Evolutionary conservation across 2,797 vertebrate species (phyloP), one percentile per base, ranked within the genome.

Genomic region (Hemibagrus guttatus): DNA sequence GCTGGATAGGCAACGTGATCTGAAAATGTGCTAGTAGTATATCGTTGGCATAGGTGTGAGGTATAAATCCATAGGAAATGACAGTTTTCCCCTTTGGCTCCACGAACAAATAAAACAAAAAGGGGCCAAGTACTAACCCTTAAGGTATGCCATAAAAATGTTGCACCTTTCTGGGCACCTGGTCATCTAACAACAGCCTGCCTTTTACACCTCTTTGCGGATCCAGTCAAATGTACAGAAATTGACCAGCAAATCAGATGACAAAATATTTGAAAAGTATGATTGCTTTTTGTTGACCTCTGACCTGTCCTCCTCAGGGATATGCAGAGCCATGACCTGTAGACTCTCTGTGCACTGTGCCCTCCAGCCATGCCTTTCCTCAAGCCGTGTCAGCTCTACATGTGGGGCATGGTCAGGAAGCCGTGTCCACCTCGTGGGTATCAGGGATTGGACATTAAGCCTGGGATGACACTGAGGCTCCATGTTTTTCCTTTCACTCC

Each of bases 241-340:
- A 54, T 76, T 16, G 21, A 72, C 21, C 69, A 5, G 5, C 35
- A 71, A 39, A 12, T 71, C 2, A 72, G 39, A 46, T 26, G 21
- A 11, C 46, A 75, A 13, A 75, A 75, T 5, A 26, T 52, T 71
- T 46, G 11, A 26, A 21, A 46, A 75, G 28, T 5, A 52, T 16
- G 14, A 19, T 31, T 3, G 1, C 4, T 6, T 26, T 39, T 59
- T 6, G 71, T 14, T 76, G 61, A 87, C 84, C 54, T 81, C 89
- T 90, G 58, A 99, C 98, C 98, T 98, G 95, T 97, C 97, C 93
- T 98, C 97, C 93, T 99, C 97, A 0, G 98, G 97, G 89, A 99
- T 97, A 84, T 98, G 97, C 76, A 99, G 95, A 7, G 93, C 95
- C 97, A 99, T 96, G 92, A 97, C 96, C 94, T 97, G 97, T 87